phyloP scores from a whole-genome alignment of 1,140 invertebrate species.

The Semibalanus balanoides region DNA sequence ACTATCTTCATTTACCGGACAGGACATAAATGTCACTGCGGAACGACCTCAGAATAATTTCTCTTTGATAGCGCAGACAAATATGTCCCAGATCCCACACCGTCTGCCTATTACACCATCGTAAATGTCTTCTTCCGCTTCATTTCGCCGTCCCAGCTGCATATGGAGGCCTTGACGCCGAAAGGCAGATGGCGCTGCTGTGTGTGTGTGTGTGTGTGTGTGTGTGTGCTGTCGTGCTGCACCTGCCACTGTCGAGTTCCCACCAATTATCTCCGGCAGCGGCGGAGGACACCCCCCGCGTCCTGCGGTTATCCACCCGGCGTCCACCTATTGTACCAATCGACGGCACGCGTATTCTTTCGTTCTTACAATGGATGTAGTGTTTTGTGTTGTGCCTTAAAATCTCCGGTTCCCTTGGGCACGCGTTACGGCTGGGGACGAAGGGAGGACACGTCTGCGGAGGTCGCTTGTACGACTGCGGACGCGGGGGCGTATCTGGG shows the following conservation, averaged over 20 bases:
- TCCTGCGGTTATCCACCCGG: background rate
- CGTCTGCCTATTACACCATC: background rate
- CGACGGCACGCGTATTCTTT: background rate
- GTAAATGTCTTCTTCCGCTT: background rate
- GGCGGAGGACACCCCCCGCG: background rate
- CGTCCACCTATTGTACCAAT: background rate
- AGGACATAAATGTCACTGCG: background rate
- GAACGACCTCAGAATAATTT: background rate
- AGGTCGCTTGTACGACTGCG: too few relatives aligned
- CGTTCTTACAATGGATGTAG: background rate
- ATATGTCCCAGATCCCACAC: background rate
- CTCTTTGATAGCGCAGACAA: background rate
- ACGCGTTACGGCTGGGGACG: too few relatives aligned
- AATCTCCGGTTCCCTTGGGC: background rate
- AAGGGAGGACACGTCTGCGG: too few relatives aligned
- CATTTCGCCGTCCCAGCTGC: background rate
- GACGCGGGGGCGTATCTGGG: too few relatives aligned
- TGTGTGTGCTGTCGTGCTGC: background rate
- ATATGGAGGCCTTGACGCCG: background rate
- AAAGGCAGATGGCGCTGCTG: background rate
- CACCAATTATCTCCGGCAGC: background rate
- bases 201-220: too few relatives aligned
- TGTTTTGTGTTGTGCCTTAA: background rate
- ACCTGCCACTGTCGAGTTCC: background rate
- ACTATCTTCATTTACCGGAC: too few relatives aligned